phyloP scores from a whole-genome alignment of 2,797 vertebrate species.

The Schizopygopsis pylzovi region DNA sequence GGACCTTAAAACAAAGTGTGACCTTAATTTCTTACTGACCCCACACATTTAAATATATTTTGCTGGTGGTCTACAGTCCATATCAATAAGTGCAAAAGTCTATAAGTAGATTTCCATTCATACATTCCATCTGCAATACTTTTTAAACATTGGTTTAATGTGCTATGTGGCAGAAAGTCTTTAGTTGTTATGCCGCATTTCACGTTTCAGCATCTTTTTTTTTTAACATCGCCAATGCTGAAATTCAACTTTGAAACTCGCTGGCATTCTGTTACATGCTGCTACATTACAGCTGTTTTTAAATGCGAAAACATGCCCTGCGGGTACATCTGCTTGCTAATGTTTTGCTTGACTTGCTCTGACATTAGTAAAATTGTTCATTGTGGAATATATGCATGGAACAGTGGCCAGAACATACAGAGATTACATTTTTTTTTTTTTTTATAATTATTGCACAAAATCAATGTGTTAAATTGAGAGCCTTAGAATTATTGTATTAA shows the following conservation, averaged over 20 bases:
- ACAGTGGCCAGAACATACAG: too few species aligned
- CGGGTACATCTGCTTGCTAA: neutral
- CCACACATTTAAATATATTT: neutral
- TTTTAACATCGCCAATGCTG: neutral
- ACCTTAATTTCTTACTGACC: neutral
- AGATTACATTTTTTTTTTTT: neutral
- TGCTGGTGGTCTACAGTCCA: neutral
- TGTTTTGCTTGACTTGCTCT: neutral
- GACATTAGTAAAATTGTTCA: neutral
- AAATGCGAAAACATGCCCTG: neutral
- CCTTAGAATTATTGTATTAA: neutral
- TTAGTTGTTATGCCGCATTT: neutral
- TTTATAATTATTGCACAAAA: neutral
- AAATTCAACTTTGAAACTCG: neutral
- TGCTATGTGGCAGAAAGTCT: neutral
- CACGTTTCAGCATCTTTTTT: neutral
- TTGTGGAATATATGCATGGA: neutral
- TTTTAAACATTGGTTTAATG: neutral
- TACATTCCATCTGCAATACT: neutral
- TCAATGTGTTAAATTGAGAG: neutral
- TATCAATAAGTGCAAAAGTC: neutral
- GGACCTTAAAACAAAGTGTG: too few species aligned
- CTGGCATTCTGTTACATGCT: neutral
- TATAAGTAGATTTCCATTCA: neutral
- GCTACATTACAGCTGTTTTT: neutral